Evolutionary conservation across 2,888 invertebrate species (phyloP).

Genomic region (Agrochola litura): DNA sequence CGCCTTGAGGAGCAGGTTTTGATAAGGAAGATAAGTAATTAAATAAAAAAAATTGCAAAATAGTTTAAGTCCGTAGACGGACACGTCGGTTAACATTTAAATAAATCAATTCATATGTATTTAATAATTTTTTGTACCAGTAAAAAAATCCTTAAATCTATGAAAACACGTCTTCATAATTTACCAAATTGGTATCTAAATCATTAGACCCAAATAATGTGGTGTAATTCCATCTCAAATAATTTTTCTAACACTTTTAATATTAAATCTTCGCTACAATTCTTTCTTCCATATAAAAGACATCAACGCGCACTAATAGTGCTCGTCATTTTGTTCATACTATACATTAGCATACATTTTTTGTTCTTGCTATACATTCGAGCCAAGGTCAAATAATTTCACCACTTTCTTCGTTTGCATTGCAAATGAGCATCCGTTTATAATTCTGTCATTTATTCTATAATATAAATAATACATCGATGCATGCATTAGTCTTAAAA

Average conservation of each 20-base stretch:
- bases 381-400: conserved; percentile 68
- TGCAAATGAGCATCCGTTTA: conserved; percentile 32
- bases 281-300: conserved; percentile 70
- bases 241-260: conserved; percentile 29
- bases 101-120: too few relatives aligned
- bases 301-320: conserved; percentile 72
- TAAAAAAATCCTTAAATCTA: not conserved
- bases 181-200: not conserved
- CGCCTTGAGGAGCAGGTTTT: conserved; percentile 36
- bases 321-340: conserved; percentile 32
- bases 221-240: not conserved
- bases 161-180: not conserved
- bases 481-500: conserved; percentile 20
- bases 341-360: conserved; percentile 38
- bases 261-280: conserved; percentile 12
- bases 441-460: conserved; percentile 8
- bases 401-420: conserved; percentile 61
- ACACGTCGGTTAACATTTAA: not conserved
- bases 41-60: not conserved
- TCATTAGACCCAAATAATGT: conserved; percentile 16
- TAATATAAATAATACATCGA: conserved; percentile 1
- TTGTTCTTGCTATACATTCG: conserved; percentile 34
- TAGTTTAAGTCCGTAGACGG: not conserved
- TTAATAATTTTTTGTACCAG: too few relatives aligned
- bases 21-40: conserved; percentile 22